Evolutionary conservation across 2,888 invertebrate species (phyloP).

Genomic region (Nephrotoma appendiculata): DNA sequence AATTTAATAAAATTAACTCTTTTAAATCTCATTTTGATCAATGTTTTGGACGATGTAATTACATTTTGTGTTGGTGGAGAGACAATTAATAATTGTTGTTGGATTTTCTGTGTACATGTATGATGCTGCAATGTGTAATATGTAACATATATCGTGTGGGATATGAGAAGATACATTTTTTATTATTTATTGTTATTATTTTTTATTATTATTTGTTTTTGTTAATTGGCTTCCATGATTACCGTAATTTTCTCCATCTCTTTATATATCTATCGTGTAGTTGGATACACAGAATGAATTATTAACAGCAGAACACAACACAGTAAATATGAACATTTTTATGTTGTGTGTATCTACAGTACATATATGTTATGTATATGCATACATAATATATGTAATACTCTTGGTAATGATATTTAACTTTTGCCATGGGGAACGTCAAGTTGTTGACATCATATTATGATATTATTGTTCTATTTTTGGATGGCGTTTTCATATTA

Average conservation of each 20-base stretch:
- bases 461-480: neutral
- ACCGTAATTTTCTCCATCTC: neutral
- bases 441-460: neutral
- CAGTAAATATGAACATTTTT: neutral
- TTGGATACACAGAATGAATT: neutral
- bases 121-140: neutral
- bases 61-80: neutral
- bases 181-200: neutral
- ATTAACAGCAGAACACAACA: neutral
- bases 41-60: neutral
- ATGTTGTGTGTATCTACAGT: neutral
- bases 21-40: neutral
- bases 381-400: neutral
- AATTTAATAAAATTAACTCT: neutral
- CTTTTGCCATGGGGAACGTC: neutral
- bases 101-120: neutral
- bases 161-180: neutral
- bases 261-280: neutral
- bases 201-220: neutral
- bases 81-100: neutral
- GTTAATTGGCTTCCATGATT: neutral
- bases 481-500: neutral
- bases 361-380: neutral
- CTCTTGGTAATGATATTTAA: neutral
- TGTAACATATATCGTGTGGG: neutral